Base-by-base conservation (phyloP, 2,797 vertebrate genomes). In the Rachycentron canadum region DNA sequence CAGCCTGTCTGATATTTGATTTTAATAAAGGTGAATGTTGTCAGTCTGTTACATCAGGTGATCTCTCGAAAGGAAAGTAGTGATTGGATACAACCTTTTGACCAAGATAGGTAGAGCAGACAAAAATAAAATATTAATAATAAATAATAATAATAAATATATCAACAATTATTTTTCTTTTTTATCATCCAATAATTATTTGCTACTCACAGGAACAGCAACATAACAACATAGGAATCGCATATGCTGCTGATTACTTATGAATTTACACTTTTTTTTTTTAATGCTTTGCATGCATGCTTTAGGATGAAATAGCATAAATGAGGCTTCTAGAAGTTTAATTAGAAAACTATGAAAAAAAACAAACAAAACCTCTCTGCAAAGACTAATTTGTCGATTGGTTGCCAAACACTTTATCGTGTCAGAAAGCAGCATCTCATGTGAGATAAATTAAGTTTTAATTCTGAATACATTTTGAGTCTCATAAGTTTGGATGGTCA, bases 1-100 rank as follows among this genome's bases (percentile, higher is more conserved):
- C 25, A 41, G 57, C 49, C 41, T 50, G 64, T 38, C 64, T 78
- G 57, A 85, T 82, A 85, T 87, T 82, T 73, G 73, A 81, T 61
- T 91, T 83, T 84, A 83, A 87, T 90, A 77, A 87, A 86, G 73
- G 40, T 38, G 16, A 55, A 62, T 82, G 73, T 76, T 79, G 75
- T n/a, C 64, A 70, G 73, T 73, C 59, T 68, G 41, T 82, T 59
- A 26, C 41, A 70, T 61, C 69, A 74, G 64, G 45, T 73, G 55
- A 78, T 80, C 58, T 32, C 34, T 23, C 62, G 26, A 50, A 40
- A 34, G 34, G 66, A 81, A 64, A 47, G 58, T 26, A 47, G n/a
- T 65, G 59, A 55, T 56, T 50, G 50, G 73, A 73, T 79, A 16
- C 8, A 9, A 28, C 5, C 36, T 32, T 65, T 43, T 58, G 26